Evolutionary conservation across 2,113 vertebrate genomes (phyloP).

Genomic region (Rhea pennata): DNA sequence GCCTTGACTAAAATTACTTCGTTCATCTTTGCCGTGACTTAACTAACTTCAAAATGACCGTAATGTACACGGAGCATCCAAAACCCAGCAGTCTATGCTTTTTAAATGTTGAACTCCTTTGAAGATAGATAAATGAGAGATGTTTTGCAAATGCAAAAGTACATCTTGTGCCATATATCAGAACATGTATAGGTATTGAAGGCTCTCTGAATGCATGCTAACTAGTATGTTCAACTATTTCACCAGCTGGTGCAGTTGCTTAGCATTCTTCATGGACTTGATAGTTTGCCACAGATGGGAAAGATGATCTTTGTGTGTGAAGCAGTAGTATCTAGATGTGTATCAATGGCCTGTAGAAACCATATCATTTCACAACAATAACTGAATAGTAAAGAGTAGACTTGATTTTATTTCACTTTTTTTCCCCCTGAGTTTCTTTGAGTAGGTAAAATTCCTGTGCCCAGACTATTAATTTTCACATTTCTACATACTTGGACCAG

Average conservation of each 20-base stretch:
- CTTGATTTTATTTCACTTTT: neutral
- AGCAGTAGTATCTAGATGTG: neutral
- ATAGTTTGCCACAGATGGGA: no score
- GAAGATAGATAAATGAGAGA: neutral
- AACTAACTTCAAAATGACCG: neutral
- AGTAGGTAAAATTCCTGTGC: neutral
- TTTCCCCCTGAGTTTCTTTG: neutral
- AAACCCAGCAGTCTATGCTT: neutral
- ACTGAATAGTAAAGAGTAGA: neutral
- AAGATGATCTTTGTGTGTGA: neutral
- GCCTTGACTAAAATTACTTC: conserved; percentile 12
- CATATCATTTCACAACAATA: neutral
- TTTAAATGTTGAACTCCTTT: neutral
- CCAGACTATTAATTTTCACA: neutral
- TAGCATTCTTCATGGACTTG: neutral
- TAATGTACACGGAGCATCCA: neutral
- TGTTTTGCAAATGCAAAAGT: neutral
- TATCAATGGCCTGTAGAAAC: neutral
- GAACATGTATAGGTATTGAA: neutral
- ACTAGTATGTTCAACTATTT: neutral
- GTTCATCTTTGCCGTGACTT: neutral
- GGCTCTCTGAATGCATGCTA: neutral
- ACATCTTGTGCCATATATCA: neutral
- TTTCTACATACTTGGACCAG: neutral
- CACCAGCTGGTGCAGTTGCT: neutral